Conservation (phyloP, 1,140 invertebrate genomes). For the Drosophila kurseongensis region DNA sequence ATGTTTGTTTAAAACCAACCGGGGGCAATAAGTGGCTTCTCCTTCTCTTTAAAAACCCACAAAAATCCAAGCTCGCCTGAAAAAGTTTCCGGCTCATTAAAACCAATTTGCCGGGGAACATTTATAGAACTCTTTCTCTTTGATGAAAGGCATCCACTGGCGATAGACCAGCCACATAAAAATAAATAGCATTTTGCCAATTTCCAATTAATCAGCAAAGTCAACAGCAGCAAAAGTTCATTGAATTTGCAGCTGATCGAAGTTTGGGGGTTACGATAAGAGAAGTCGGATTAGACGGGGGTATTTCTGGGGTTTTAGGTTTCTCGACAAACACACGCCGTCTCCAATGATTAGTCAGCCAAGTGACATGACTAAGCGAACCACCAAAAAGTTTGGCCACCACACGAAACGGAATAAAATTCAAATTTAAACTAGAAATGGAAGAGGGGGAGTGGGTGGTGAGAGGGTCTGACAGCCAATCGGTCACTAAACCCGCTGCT, state of each 20-base stretch:
- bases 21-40: conserved; percentile 20
- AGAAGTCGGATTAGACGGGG: not conserved
- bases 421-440: conserved; percentile 58
- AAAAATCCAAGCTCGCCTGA: conserved; percentile 19
- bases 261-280: conserved; percentile 4
- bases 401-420: conserved; percentile 54
- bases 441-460: not conserved
- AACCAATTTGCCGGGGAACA: conserved; percentile 46
- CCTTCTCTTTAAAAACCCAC: not conserved
- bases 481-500: conserved; percentile 41
- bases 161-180: conserved; percentile 13
- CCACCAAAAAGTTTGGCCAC: conserved; percentile 13
- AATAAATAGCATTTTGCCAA: conserved; percentile 51
- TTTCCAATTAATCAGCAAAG: conserved; percentile 49
- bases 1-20: conserved; percentile 33
- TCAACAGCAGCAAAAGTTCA: conserved; percentile 50
- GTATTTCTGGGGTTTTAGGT: conserved; percentile 17
- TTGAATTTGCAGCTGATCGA: conserved; percentile 39
- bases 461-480: conserved; percentile 1
- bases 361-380: conserved; percentile 60
- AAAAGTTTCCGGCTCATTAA: conserved; percentile 52
- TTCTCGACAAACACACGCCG: conserved; percentile 40
- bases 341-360: conserved; percentile 60
- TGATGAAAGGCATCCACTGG: conserved; percentile 20
- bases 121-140: conserved; percentile 41